phyloP scores from a whole-genome alignment of 1,140 invertebrate genomes.

The Eueides isabella region DNA sequence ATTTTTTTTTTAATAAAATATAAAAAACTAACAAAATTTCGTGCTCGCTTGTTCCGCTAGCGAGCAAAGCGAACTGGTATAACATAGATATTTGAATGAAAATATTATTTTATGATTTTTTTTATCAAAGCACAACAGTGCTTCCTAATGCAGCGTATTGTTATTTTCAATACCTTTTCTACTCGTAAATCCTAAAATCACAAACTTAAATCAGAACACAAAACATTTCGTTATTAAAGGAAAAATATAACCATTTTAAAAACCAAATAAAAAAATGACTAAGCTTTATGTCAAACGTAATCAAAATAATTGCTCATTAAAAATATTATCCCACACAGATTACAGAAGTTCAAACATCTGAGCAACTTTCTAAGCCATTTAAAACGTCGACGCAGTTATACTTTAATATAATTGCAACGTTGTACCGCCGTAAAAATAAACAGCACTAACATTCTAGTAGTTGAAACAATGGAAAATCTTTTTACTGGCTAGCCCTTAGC shows the following conservation, averaged over 20 bases:
- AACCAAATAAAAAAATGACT: not conserved
- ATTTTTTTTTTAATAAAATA: too few species aligned
- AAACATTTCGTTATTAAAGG: too few species aligned
- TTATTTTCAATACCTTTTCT: too few species aligned
- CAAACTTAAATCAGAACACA: too few species aligned
- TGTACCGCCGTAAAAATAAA: conserved; percentile 21
- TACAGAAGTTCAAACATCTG: conserved; percentile 10
- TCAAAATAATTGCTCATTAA: conserved; percentile 1
- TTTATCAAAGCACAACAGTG: too few species aligned
- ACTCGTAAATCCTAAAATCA: too few species aligned
- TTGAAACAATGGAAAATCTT: conserved; percentile 55
- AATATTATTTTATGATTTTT: too few species aligned
- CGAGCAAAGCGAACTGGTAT: too few species aligned
- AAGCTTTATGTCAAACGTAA: not conserved
- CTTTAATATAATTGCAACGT: conserved; percentile 25
- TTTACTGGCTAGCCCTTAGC: conserved; percentile 50
- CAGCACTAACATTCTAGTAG: conserved; percentile 26
- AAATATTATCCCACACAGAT: conserved; percentile 8
- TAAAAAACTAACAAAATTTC: too few species aligned
- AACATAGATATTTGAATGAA: too few species aligned
- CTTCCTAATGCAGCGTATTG: too few species aligned
- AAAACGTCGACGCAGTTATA: not conserved
- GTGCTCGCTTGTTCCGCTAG: too few species aligned
- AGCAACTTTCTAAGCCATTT: conserved; percentile 10
- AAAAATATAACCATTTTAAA: not conserved